Evolutionary conservation across 1,140 invertebrate genomes (phyloP), one percentile per base, ranked within the genome.

Genomic region (Schlechtendalia chinensis): DNA sequence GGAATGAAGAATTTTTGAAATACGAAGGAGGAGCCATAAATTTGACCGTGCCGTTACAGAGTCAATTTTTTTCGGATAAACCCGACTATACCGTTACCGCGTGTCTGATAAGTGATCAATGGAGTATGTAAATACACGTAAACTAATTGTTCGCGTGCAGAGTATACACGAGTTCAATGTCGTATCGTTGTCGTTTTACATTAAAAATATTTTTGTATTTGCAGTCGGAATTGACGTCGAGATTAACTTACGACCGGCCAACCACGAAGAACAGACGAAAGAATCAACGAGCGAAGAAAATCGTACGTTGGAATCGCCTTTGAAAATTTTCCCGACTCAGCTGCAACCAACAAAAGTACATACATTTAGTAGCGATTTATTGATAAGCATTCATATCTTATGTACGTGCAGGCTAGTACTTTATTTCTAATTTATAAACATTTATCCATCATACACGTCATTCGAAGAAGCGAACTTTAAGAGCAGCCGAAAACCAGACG

Each of bases 71-170:
- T 32, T 54, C 29, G 17, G 29, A 59, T 27, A 69, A 32, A 54
- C 47, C 29, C 32, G 59, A 75, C 29, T 65, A 75, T 16, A 47
- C 16, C 27, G 24, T 82, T 50, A 75, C 24, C 69, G 65, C 56
- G 17, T 58, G 56, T n/a, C 22, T 82, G 11, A 82, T 82, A 27
- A 82, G 81, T 80, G 81, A 82, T 39, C 54, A 75, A 58, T 82
- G 81, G 81, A 74, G 81, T 82, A 47, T 4, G 69, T 69, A 50
- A 12, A 50, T 39, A 39, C 8, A 39, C 32, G 32, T 39, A 4
- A 39, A 39, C 8, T 3, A 39, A 39, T 39, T 39, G 3, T 39
- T 39, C 32, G 8, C 32, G 32, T 8, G 32, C 8, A 39, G n/a
- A n/a, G 32, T 39, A 39, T 8, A n/a, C 10, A 39, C 3, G 29